phyloP scores from a whole-genome alignment of 2,113 vertebrate species.

The Ia io region DNA sequence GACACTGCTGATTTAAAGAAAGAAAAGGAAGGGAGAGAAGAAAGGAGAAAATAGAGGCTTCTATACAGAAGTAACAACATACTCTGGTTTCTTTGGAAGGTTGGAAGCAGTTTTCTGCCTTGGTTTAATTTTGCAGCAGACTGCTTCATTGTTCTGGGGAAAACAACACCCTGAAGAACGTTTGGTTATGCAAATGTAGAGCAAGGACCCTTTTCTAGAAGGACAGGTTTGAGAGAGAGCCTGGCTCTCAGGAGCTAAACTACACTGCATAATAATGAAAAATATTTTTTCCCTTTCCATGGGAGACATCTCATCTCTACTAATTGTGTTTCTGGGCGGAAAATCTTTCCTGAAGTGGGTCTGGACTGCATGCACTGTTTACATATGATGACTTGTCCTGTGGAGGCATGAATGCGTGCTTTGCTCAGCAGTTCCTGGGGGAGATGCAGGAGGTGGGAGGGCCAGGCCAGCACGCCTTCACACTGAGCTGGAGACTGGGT shows the following conservation, averaged over 20 bases:
- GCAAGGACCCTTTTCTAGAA: constrained; percentile 13
- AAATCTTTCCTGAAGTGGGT: constrained; percentile 1
- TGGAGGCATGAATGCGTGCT: neutral
- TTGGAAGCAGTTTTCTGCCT: neutral
- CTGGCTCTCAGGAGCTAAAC: neutral
- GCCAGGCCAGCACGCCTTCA: neutral
- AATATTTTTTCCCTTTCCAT: constrained; percentile 5
- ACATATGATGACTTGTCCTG: neutral
- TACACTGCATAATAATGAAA: constrained; percentile 22
- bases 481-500: neutral
- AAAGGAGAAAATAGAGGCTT: neutral
- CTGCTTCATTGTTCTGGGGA: constrained; percentile 1
- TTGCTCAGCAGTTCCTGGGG: neutral
- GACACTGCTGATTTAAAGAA: neutral
- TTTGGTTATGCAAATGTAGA: constrained; percentile 42
- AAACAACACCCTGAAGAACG: neutral
- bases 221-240: constrained; percentile 15
- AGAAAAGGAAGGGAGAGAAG: neutral
- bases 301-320: neutral
- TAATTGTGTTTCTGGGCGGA: neutral
- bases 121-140: constrained; percentile 18
- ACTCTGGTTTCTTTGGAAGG: neutral
- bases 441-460: neutral
- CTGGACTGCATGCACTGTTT: neutral
- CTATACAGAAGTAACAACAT: neutral